Percentiles rank a stretch among this genome's conserved stretches.
Conservation (phyloP, 1,140 invertebrate species). For the Lamellibrachia luymesi region DNA sequence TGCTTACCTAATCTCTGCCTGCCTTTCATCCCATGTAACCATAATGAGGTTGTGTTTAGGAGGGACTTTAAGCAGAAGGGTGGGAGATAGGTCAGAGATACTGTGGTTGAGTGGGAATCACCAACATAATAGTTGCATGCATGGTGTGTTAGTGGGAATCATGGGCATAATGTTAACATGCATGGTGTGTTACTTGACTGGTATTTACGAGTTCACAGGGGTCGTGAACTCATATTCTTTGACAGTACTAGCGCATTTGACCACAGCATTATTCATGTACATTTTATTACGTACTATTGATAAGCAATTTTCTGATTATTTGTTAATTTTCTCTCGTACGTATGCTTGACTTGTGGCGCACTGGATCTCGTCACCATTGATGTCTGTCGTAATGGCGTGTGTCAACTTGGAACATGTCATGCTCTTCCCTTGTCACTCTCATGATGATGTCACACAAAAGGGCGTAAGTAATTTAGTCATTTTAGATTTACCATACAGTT, state of each 20-base stretch:
- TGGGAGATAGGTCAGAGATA: not conserved
- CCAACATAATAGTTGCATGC: no score
- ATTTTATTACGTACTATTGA: not conserved
- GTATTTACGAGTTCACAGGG: not conserved
- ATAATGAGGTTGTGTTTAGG: not conserved
- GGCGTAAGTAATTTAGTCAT: not conserved
- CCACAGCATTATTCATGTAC: not conserved
- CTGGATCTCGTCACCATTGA: not conserved
- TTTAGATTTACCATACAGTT: not conserved
- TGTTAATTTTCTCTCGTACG: not conserved
- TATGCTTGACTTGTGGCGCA: not conserved
- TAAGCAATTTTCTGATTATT: not conserved
- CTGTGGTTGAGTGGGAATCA: not conserved
- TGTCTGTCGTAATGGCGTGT: not conserved
- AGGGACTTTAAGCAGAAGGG: not conserved
- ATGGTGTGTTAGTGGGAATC: not conserved
- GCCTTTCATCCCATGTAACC: not conserved
- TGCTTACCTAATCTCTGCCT: not conserved
- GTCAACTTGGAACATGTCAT: not conserved
- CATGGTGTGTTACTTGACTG: not conserved
- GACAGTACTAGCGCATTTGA: not conserved
- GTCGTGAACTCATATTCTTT: not conserved
- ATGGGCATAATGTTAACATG: not conserved
- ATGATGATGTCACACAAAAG: not conserved
- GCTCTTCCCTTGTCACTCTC: not conserved